These are phyloP conservation scores for Diarsia dahlii DNA, from an alignment of 2,888 invertebrate species.

Conservation along the genomic window DNA sequence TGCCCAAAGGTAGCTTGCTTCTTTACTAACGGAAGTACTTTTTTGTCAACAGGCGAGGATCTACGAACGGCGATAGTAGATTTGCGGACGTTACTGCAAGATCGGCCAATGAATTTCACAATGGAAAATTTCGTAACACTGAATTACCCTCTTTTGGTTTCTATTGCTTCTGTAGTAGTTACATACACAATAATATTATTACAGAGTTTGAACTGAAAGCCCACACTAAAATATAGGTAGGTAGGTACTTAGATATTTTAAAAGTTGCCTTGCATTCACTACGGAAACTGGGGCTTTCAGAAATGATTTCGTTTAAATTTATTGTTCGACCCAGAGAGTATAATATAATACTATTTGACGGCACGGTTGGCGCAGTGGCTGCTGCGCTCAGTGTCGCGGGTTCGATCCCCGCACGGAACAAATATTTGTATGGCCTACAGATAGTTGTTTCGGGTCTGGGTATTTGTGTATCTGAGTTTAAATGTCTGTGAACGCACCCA, in stretches of 20 bases:
- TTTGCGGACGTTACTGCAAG: constrained; percentile 74
- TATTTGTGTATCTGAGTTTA: no score
- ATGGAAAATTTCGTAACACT: constrained; percentile 80
- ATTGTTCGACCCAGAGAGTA: not conserved
- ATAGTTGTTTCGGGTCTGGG: no score
- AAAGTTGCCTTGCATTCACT: not conserved
- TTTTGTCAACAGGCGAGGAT: constrained; percentile 69
- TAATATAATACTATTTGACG: no score
- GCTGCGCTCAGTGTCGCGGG: no score
- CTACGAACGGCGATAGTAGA: constrained; percentile 70
- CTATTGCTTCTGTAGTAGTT: constrained; percentile 81
- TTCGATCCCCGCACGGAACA: no score
- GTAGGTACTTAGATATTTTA: not conserved
- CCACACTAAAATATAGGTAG: not conserved
- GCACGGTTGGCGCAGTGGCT: no score
- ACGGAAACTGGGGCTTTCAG: not conserved
- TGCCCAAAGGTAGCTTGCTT: not conserved
- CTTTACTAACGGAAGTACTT: constrained; percentile 65
- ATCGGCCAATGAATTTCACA: constrained; percentile 77
- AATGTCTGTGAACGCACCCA: no score
- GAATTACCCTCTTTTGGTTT: constrained; percentile 77
- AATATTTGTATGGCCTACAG: no score
- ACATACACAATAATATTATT: constrained; percentile 85
- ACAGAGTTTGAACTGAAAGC: constrained; percentile 72
- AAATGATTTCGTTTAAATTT: not conserved